Evolutionary conservation across 2,797 vertebrate genomes (phyloP).

Genomic region (Acrossocheilus fasciatus): DNA sequence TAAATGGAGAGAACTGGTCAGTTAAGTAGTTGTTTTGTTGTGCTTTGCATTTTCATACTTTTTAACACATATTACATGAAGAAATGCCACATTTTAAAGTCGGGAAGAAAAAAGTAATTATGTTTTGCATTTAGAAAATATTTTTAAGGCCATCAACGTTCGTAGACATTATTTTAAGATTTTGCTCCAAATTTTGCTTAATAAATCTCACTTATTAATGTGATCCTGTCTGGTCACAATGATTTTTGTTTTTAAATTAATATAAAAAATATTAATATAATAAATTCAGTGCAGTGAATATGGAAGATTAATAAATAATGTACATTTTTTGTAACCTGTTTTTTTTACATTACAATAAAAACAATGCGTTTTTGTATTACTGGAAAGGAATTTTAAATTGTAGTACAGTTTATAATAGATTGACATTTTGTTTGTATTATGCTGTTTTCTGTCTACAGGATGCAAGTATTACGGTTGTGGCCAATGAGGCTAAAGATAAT

Average conservation of each 20-base stretch:
- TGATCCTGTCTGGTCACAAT: background rate
- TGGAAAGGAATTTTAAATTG: background rate
- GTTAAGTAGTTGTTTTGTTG: slow-evolving; percentile 31
- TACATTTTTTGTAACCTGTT: background rate
- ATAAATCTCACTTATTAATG: background rate
- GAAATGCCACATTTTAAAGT: background rate
- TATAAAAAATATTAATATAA: background rate
- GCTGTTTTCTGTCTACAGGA: slow-evolving; percentile 74
- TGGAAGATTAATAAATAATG: background rate
- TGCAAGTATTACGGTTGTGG: slow-evolving; percentile 77
- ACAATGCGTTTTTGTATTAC: background rate
- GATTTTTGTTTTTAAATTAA: background rate
- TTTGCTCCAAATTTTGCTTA: background rate
- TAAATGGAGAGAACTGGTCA: slow-evolving; percentile 85
- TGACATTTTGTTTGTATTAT: background rate
- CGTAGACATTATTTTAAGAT: background rate
- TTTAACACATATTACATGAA: background rate
- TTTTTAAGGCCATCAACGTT: background rate
- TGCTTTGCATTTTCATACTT: background rate
- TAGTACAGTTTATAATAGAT: background rate
- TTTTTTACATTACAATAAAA: background rate
- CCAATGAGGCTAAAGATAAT: slow-evolving; percentile 88
- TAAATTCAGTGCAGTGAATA: background rate
- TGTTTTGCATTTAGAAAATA: background rate
- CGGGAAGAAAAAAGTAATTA: background rate